phyloP scores from a whole-genome alignment of 2,797 vertebrate species.

The Fundulus diaphanus region DNA sequence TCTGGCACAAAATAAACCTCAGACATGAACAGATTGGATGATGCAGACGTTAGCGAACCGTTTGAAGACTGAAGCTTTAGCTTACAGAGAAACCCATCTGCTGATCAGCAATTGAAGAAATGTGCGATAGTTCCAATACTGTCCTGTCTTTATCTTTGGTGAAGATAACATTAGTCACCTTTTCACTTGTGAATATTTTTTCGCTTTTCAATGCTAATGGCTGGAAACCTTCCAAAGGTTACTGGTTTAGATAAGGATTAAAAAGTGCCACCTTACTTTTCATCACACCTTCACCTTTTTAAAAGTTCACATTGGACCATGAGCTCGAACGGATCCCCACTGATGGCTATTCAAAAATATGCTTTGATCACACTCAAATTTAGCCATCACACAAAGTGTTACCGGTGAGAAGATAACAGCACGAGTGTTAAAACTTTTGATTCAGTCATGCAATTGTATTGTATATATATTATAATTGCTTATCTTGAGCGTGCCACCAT shows the following conservation, averaged over 20 bases:
- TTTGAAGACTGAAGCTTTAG: background rate
- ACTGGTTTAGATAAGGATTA: background rate
- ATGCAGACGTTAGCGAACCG: constrained; percentile 25
- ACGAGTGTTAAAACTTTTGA: too few species aligned
- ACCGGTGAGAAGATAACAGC: too few species aligned
- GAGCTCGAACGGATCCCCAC: too few species aligned
- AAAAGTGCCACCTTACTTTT: background rate
- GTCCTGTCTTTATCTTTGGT: background rate
- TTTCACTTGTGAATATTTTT: background rate
- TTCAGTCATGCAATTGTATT: too few species aligned
- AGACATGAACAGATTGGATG: constrained; percentile 14
- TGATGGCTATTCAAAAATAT: background rate
- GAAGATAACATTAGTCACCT: background rate
- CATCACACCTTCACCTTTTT: background rate
- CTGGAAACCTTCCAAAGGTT: background rate
- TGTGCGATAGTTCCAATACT: background rate
- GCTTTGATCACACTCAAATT: background rate
- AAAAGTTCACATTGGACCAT: too few species aligned
- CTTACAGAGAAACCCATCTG: constrained; percentile 20
- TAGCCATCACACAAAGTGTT: background rate
- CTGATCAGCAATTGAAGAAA: background rate
- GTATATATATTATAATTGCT: too few species aligned
- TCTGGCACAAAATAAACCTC: constrained; percentile 40
- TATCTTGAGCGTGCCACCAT: too few species aligned
- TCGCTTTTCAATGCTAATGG: background rate